Conservation (phyloP, 2,888 invertebrate species). For the Sipha maydis region DNA sequence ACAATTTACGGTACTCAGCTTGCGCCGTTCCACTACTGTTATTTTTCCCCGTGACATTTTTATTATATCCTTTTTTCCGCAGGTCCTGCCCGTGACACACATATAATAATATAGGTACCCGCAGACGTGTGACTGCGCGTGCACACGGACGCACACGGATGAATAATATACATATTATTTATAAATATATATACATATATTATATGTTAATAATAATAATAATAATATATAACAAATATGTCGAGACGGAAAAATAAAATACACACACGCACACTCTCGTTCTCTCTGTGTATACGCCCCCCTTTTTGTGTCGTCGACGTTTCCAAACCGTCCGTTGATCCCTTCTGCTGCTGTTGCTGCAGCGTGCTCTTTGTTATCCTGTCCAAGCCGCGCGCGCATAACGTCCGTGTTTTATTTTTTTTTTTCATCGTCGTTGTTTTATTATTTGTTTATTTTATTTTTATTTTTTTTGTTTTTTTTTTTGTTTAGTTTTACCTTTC, state of each 20-base stretch:
- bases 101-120: background rate
- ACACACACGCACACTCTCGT: background rate
- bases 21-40: constrained; percentile 20
- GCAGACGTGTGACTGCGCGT: background rate
- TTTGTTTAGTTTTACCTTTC: background rate
- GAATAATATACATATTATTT: background rate
- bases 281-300: background rate
- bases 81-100: constrained; percentile 17
- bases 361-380: background rate
- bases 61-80: constrained; percentile 45
- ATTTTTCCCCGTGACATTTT: constrained; percentile 41
- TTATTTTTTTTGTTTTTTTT: background rate
- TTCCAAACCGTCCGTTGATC: background rate
- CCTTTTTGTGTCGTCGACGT: background rate
- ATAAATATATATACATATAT: background rate
- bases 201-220: background rate
- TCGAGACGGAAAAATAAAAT: background rate
- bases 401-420: background rate
- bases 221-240: background rate
- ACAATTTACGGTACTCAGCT: constrained; percentile 12
- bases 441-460: too few species aligned
- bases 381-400: background rate
- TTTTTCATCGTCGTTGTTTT: background rate
- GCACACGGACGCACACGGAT: background rate
- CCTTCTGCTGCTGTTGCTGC: background rate